Evolutionary conservation across 2,888 invertebrate genomes (phyloP), one percentile per base, ranked within the genome.

Genomic region (Peribatodes rhomboidaria): DNA sequence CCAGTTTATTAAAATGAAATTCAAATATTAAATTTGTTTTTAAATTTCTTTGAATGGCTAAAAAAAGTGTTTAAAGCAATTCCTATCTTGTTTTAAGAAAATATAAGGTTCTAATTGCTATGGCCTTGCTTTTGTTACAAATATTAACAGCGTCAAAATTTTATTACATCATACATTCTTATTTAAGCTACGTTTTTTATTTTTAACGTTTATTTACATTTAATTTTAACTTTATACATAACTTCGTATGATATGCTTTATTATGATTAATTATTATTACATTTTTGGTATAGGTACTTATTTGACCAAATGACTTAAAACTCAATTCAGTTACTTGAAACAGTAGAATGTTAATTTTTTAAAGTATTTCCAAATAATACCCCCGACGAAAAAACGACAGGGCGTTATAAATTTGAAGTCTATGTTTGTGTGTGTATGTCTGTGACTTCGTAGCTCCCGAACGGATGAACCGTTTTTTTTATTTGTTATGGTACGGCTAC

Each of bases 191-290:
- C 44, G 3, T 49, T 47, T 20, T n/a, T 64, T 50, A 39, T 16
- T 44, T 59, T 37, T 58, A 59, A 49, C 50, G 47, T 56, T 52
- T 74, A 75, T 73, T 55, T 72, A 72, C 70, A 74, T 60, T 58
- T 52, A 50, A 27, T 27, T 27, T 27, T 6, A n/a, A 49, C 46
- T 60, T 75, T 77, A 82, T 82, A 83, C 76, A 80, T 78, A 80
- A 74, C 71, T 75, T 75, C 88, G 59, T 72, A 68, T 72, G 90
- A 90, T 90, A 90, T 90, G 90, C 89, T 83, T 89, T 81, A 76
- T 77, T 84, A 84, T 81, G 76, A 81, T 84, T 82, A 81, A 56
- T 64, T 75, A 72, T 77, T 75, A 80, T 66, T 71, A 46, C 68
- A 67, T 64, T 75, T 73, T 59, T 59, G 67, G 67, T 71, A 31